Evolutionary conservation across 2,113 vertebrate genomes (phyloP).

Genomic region (Tupaia tana): DNA sequence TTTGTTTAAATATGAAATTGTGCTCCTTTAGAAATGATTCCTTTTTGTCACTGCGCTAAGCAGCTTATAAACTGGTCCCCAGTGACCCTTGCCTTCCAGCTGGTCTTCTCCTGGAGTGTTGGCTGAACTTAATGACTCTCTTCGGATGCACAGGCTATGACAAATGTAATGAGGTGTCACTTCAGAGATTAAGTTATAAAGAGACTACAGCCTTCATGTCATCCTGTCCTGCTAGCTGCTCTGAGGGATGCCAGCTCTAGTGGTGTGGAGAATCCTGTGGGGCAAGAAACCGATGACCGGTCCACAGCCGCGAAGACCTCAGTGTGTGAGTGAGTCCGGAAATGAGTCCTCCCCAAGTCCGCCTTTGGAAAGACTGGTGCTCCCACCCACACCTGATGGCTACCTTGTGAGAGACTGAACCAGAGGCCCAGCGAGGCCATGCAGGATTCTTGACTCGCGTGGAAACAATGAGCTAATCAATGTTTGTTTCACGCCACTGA

Average conservation of each 20-base stretch:
- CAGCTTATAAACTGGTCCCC: background rate
- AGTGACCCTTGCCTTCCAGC: background rate
- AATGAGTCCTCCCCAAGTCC: background rate
- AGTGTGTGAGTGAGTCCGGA: background rate
- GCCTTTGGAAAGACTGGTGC: background rate
- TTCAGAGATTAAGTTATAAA: background rate
- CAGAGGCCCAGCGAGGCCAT: background rate
- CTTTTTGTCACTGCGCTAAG: background rate
- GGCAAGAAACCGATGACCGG: background rate
- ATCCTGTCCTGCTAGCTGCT: background rate
- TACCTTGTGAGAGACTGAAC: background rate
- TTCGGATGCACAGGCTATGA: background rate
- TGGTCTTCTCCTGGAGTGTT: background rate
- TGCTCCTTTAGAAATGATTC: background rate
- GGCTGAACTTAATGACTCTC: background rate
- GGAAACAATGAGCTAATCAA: background rate
- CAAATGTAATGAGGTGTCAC: background rate
- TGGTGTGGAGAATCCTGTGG: background rate
- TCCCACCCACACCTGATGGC: background rate
- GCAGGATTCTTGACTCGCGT: background rate
- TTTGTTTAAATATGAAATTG: conserved; percentile 24
- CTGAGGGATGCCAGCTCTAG: background rate
- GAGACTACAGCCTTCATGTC: background rate
- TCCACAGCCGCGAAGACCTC: background rate
- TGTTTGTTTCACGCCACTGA: background rate